A percentile compares a stretch with the other conserved stretches of the same genome.
Evolutionary conservation across 2,888 invertebrate species (phyloP).

Genomic region (Drymonia ruficornis): DNA sequence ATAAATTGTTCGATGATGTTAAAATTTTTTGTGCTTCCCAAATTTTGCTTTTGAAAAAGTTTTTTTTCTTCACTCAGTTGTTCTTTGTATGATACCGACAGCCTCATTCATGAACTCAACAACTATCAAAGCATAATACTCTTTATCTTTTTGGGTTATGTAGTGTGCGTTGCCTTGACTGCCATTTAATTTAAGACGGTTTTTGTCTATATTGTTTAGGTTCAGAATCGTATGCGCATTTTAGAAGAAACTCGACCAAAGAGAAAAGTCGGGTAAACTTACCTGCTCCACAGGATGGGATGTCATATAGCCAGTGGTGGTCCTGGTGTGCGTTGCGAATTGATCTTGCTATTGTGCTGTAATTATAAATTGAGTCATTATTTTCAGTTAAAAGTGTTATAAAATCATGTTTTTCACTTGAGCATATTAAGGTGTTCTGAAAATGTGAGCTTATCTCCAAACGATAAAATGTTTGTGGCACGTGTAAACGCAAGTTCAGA

Average conservation of each 20-base stretch:
- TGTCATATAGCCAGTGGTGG: constrained; percentile 46
- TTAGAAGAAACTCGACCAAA: constrained; percentile 45
- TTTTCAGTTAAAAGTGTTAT: not conserved
- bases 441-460: not conserved
- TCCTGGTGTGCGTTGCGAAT: constrained; percentile 31
- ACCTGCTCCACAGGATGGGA: constrained; percentile 62
- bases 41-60: constrained; percentile 45
- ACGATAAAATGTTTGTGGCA: not conserved
- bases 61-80: constrained; percentile 36
- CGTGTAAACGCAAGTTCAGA: too few relatives aligned
- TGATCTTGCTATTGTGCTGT: not conserved
- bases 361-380: not conserved
- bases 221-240: constrained; percentile 51
- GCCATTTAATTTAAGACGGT: constrained; percentile 26
- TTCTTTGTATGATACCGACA: constrained; percentile 61
- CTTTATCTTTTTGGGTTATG: constrained; percentile 47
- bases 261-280: constrained; percentile 60
- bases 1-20: constrained; percentile 19
- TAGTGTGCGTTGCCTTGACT: constrained; percentile 42
- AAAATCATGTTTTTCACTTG: not conserved
- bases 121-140: constrained; percentile 42
- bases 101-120: constrained; percentile 30
- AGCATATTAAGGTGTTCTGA: not conserved
- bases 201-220: constrained; percentile 41
- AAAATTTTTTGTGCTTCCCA: constrained; percentile 39